These are phyloP conservation scores for Serrognathus titanus DNA, from an alignment of 2,888 invertebrate genomes.

Conservation along the genomic window DNA sequence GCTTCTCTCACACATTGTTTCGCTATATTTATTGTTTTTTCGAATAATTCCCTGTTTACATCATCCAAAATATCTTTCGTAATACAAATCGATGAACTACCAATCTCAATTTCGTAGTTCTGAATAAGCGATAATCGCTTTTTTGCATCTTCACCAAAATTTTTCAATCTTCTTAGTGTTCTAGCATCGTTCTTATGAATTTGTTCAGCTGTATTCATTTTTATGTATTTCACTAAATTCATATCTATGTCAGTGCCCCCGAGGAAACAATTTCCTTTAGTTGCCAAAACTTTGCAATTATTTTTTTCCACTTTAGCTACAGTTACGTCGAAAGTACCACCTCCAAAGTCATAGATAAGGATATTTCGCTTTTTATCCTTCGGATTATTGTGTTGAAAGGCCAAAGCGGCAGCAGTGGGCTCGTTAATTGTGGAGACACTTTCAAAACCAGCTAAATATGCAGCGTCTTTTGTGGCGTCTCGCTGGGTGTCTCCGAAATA, in stretches of 20 bases:
- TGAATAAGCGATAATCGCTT: not conserved
- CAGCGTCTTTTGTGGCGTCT: conserved; percentile 31
- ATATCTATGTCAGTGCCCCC: conserved; percentile 35
- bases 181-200: conserved; percentile 14
- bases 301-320: conserved; percentile 20
- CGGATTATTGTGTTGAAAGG: conserved; percentile 21
- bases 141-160: conserved; percentile 26
- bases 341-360: conserved; percentile 32
- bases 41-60: conserved; percentile 20
- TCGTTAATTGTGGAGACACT: conserved; percentile 28
- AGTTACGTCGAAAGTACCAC: conserved; percentile 33
- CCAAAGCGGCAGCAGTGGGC: conserved; percentile 32
- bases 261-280: conserved; percentile 31
- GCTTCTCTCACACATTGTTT: conserved; percentile 24
- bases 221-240: conserved; percentile 21
- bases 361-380: conserved; percentile 19
- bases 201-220: conserved; percentile 17
- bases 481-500: conserved; percentile 32
- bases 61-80: conserved; percentile 29
- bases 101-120: not conserved
- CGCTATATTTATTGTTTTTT: conserved; percentile 24
- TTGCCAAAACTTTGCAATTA: conserved; percentile 24
- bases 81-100: conserved; percentile 6
- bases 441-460: conserved; percentile 27
- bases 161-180: conserved; percentile 19